Base-by-base conservation (phyloP, 2,888 invertebrate genomes). In the Galerucella calmariensis region DNA sequence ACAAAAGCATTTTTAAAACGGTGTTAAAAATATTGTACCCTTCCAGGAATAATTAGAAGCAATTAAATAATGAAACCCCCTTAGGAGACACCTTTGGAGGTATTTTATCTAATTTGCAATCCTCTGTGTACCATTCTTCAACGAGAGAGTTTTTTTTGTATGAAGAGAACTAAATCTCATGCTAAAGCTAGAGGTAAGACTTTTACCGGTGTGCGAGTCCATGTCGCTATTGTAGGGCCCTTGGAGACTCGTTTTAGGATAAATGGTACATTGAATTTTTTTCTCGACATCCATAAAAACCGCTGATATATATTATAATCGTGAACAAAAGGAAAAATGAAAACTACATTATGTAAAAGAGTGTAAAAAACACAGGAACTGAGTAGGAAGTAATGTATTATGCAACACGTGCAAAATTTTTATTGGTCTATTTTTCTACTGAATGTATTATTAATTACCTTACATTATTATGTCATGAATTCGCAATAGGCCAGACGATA, bases 101-200 rank as follows among this genome's bases (percentile, higher is more conserved):
- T 20, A 59, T 59, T 58, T 48, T 53, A 20, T 58, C 67, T 67
- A 68, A 46, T 68, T 46, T 68, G 46, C 58, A 68, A 46, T 68
- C 68, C 46, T 59, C 44, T 14, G 68, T 44, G 68, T 44, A 56
- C 24, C 41, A 68, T 68, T 68, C 56, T 56, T 68, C 68, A 68
- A 44, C 59, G 44, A 20, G 56, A 27, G 68, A 59, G 58, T 68
- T 68, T 67, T 68, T 68, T 59, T 68, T 68, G 62, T 62, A 62
- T 41, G 41, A 41, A 61, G 41, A 61, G 8, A 61, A 41, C 62
- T 62, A 62, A 62, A 62, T 35, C 41, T 62, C 35, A 62, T 6
- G 62, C 62, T 41, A 16, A 35, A 62, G 41, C 62, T n/a, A 2
- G 14, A 62, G 41, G 41, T 62, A 27, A 35, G 62, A 41, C 35